Evolutionary conservation across 2,797 vertebrate genomes (phyloP).

Genomic region (Hydrolagus colliei): DNA sequence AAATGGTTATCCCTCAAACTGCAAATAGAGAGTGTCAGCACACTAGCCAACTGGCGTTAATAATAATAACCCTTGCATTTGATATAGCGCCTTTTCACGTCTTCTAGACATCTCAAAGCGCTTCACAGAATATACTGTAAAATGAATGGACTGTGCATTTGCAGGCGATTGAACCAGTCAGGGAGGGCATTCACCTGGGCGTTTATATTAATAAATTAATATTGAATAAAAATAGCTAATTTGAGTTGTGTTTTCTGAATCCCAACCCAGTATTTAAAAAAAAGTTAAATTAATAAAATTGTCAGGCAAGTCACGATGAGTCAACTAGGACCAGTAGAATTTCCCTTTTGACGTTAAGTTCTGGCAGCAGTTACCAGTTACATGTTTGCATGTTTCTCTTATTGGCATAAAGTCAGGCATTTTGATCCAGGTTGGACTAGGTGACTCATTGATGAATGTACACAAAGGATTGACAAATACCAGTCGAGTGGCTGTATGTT

Average conservation of each 20-base stretch:
- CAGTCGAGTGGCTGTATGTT: not conserved
- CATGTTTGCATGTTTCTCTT: not conserved
- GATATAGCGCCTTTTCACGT: too few relatives aligned
- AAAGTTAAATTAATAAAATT: not conserved
- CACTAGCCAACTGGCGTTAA: too few relatives aligned
- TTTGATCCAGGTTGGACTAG: not conserved
- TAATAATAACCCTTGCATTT: too few relatives aligned
- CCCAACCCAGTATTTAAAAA: not conserved
- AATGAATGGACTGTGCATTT: too few relatives aligned
- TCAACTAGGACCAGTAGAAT: not conserved
- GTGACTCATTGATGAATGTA: not conserved
- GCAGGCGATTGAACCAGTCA: too few relatives aligned
- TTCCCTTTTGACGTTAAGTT: not conserved
- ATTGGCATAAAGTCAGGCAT: not conserved
- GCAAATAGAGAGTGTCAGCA: too few relatives aligned
- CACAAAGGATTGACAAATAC: not conserved
- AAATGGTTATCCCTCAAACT: too few relatives aligned
- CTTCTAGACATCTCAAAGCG: too few relatives aligned
- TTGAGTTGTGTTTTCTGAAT: not conserved
- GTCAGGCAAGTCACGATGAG: not conserved
- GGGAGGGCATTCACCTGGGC: too few relatives aligned
- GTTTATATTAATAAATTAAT: too few relatives aligned
- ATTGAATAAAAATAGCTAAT: not conserved
- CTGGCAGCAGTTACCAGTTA: not conserved
- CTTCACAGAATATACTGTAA: too few relatives aligned